Base-by-base conservation (phyloP, 2,888 invertebrate species). In the Digitonthophagus gazella region DNA sequence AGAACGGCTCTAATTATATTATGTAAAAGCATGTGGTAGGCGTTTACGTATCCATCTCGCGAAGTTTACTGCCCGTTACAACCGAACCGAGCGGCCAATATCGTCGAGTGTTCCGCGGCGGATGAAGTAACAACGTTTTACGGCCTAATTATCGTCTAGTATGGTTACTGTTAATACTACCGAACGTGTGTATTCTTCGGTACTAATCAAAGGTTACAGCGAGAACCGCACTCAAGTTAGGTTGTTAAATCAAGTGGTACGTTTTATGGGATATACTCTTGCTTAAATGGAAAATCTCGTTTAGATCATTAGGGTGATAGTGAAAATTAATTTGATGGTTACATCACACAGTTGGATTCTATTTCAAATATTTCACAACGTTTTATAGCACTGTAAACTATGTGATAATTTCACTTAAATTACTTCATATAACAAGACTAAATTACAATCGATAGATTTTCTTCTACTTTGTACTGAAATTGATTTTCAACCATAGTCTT, bases 1-100 rank as follows among this genome's bases (percentile, higher is more conserved):
- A 61, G 61, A 19, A 61, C 16, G 18, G 61, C 61, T 18, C 61
- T 61, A 61, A 61, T 61, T 61, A 61, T 20, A 16, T 44, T 57
- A 61, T 61, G 20, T 19, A 61, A 19, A 61, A 61, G 19, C 61
- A 61, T 61, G 61, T 61, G 61, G 61, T 20, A 20, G 18, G 18
- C 61, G 61, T 61, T 19, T 61, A 15, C 61, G 6, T 19, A 20
- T 61, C 18, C 20, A 61, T 61, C 61, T 15, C 61, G 16, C 16
- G 19, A 61, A 61, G 20, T 61, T 61, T 61, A 61, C 20, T 61
- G 61, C 16, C 20, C 19, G 18, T 61, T 61, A 61, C 20, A 20
- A 61, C 61, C 18, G 6, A 61, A 19, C 61, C 14, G 20, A 61
- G 20, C 16, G 61, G 6, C 61, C 18, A 61, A 61, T 61, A 61